Evolutionary conservation across 2,113 vertebrate species (phyloP), one percentile per base, ranked within the genome.

Genomic region (Aepyceros melampus): DNA sequence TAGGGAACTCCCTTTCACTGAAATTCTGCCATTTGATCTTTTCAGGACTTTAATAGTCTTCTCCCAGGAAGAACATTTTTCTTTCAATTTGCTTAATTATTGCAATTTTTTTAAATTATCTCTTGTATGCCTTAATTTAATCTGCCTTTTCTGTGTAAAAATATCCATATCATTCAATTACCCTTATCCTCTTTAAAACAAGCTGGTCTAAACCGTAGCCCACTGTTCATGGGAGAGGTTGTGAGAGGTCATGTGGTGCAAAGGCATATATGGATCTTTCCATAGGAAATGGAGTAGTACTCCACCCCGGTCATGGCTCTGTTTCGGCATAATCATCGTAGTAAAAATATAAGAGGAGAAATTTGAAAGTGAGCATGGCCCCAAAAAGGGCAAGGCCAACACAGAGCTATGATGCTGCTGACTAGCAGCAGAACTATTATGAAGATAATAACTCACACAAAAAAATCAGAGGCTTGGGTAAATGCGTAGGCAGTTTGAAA

Each of bases 61-160:
- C 53, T 90, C 23, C 29, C 9, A 29, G 33, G 13, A 64, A 82
- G 17, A 47, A 0, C 4, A 62, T 29, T 71, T 64, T 62, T 47
- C 11, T 87, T 9, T 14, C n/a, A 56, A 5, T 86, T 74, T 45
- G 1, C 12, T 60, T 90, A 40, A 74, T 33, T 87, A 76, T 81
- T 40, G 74, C 4, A 58, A 51, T 97, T 55, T 43, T 90, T 49
- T 7, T 0, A 49, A 47, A 83, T 17, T 71, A 12, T 47, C 15
- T 74, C 17, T 76, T 83, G 1, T n/a, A n/a, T 53, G 87, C 14
- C n/a, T 85, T 87, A 40, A 31, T 91, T 89, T 36, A 91, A 93
- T 82, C 94, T 2, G 3, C 33, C 58, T 89, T 95, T 90, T 17
- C 4, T 45, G 4, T 53, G 47, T 92, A 64, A 47, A 36, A 47